Percentiles rank a stretch among this genome's conserved stretches.
These are phyloP conservation scores for Peromyscus nudipes DNA, from an alignment of 2,797 vertebrate genomes.

Conservation along the genomic window DNA sequence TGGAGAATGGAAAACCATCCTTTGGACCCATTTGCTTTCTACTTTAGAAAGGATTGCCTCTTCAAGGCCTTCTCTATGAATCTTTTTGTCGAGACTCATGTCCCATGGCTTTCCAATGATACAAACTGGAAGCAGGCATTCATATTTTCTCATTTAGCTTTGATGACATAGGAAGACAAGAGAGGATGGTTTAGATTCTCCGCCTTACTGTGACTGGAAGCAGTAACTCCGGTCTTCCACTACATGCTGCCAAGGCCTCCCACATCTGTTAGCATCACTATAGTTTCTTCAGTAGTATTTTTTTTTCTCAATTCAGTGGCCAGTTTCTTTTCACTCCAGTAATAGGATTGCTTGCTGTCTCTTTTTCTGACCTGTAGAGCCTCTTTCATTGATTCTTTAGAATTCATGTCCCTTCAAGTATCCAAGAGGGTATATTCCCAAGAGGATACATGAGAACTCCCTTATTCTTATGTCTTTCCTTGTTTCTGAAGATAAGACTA, in stretches of 20 bases:
- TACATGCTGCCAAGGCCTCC: neutral
- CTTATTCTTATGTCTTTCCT: neutral
- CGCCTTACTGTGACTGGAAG: neutral
- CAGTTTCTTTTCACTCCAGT: constrained; percentile 55
- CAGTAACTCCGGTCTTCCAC: neutral
- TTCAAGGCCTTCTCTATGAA: neutral
- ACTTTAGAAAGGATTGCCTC: neutral
- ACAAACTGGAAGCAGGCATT: neutral
- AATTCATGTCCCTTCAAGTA: constrained; percentile 17
- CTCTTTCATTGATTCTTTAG: constrained; percentile 61
- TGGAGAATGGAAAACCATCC: neutral
- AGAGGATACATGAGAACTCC: neutral
- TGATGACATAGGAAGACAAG: neutral
- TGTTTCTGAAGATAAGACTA: constrained; percentile 4
- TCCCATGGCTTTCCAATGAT: neutral
- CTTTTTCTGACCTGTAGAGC: constrained; percentile 29
- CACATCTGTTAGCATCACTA: neutral
- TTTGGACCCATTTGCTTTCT: neutral
- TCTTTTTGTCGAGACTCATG: neutral
- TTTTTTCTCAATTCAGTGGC: constrained; percentile 35
- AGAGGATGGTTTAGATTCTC: neutral
- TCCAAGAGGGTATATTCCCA: neutral
- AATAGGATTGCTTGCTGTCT: constrained; percentile 20
- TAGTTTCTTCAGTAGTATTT: neutral
- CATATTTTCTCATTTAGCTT: neutral